Conservation (phyloP, 2,888 invertebrate genomes). For the Cordilura impudica region DNA sequence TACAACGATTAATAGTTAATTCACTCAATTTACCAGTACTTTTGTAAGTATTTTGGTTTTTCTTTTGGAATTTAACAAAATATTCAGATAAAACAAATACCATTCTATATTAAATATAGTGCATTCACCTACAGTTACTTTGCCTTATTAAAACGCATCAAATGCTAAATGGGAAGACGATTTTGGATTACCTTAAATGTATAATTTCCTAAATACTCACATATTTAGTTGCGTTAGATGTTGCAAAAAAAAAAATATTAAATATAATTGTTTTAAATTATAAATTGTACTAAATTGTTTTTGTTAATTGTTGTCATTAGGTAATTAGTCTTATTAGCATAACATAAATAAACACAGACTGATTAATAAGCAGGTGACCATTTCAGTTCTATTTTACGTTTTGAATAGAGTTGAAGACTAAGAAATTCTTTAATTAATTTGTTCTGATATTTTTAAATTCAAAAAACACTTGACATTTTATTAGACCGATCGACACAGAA, state of each 20-base stretch:
- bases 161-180: constrained; percentile 64
- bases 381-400: not conserved
- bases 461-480: no score
- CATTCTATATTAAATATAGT: constrained; percentile 68
- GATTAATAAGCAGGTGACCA: constrained; percentile 27
- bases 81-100: not conserved
- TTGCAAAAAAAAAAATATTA: not conserved
- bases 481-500: no score
- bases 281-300: not conserved
- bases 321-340: constrained; percentile 37
- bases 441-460: no score
- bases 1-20: constrained; percentile 68
- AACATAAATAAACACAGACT: not conserved
- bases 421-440: no score
- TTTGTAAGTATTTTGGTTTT: constrained; percentile 66
- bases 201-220: constrained; percentile 81
- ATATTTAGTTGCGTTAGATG: not conserved
- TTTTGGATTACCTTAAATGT: constrained; percentile 80
- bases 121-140: constrained; percentile 72
- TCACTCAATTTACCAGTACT: constrained; percentile 69
- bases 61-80: no score
- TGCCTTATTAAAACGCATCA: constrained; percentile 69
- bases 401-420: no score
- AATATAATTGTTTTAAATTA: constrained; percentile 4
- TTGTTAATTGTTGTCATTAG: not conserved